Conservation (phyloP, 2,888 invertebrate species). For the Xanthia icteritia region DNA sequence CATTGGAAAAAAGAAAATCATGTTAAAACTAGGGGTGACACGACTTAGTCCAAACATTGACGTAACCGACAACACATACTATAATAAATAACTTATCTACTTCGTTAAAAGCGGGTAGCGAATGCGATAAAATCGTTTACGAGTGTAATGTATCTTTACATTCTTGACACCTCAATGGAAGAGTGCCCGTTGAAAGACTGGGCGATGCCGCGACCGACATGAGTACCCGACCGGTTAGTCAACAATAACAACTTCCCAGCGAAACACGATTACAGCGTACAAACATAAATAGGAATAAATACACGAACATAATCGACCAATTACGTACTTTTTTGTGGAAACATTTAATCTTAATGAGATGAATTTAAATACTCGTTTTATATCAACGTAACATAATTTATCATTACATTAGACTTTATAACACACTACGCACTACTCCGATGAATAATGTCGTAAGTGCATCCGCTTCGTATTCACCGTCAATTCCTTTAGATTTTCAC, state of each 20-base stretch:
- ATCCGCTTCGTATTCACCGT: slow-evolving; percentile 13
- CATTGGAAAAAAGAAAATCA: slow-evolving; percentile 51
- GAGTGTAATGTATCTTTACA: slow-evolving; percentile 50
- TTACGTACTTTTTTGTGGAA: slow-evolving; percentile 55
- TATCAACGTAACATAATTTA: slow-evolving; percentile 52
- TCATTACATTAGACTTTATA: slow-evolving; percentile 39
- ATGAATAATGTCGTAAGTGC: slow-evolving; percentile 36
- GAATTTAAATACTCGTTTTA: slow-evolving; percentile 52
- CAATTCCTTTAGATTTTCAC: slow-evolving; percentile 45
- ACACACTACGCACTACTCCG: slow-evolving; percentile 32
- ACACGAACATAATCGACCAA: slow-evolving; percentile 54
- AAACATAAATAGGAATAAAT: slow-evolving; percentile 60
- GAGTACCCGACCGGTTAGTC: slow-evolving; percentile 15
- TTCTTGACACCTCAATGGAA: slow-evolving; percentile 81
- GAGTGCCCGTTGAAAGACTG: slow-evolving; percentile 71
- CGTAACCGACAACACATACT: slow-evolving; percentile 60
- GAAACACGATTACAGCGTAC: slow-evolving; percentile 46
- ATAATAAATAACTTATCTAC: slow-evolving; percentile 80
- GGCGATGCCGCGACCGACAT: slow-evolving; percentile 14
- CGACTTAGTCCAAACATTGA: slow-evolving; percentile 53
- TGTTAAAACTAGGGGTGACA: slow-evolving; percentile 57
- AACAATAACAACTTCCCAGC: slow-evolving; percentile 25
- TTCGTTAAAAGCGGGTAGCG: slow-evolving; percentile 65
- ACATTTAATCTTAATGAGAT: slow-evolving; percentile 70
- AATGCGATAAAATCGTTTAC: slow-evolving; percentile 35